Conservation (phyloP, 2,113 vertebrate genomes). For the Scomber colias region DNA sequence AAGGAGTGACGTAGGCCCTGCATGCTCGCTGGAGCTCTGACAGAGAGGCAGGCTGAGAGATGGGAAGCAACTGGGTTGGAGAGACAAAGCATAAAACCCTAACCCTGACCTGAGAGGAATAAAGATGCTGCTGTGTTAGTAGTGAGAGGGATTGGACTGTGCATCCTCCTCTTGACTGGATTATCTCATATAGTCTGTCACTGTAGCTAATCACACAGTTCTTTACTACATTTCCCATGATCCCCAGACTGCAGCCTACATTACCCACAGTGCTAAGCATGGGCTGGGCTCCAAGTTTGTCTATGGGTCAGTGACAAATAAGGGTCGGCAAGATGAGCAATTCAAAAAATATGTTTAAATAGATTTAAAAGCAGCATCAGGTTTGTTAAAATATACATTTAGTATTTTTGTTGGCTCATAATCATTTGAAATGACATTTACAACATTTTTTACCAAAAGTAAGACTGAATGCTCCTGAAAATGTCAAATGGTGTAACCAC, state of each 20-base stretch:
- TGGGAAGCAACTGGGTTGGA: conserved; percentile 56
- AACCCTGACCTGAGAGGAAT: conserved; percentile 9
- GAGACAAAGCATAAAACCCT: conserved; percentile 1
- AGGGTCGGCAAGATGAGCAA: no score
- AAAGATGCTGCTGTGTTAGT: conserved; percentile 12
- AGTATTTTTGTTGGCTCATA: no score
- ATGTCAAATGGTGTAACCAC: no score
- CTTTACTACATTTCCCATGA: conserved; percentile 65
- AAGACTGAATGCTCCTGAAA: no score
- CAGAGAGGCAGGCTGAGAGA: conserved; percentile 73
- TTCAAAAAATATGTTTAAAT: no score
- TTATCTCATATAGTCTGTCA: neutral
- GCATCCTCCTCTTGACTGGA: neutral
- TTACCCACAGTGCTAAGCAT: conserved; percentile 51
- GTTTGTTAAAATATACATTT: no score
- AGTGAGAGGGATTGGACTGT: neutral
- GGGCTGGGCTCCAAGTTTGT: neutral
- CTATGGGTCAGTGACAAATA: no score
- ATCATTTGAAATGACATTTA: no score
- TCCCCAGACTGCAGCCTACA: conserved; percentile 21
- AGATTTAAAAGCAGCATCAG: no score
- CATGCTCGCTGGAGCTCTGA: conserved; percentile 53
- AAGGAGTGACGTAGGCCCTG: conserved; percentile 82
- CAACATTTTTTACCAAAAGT: no score
- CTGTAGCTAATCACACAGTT: conserved; percentile 5